Evolutionary conservation across 2,113 vertebrate species (phyloP).

Genomic region (Ophiodon elongatus): DNA sequence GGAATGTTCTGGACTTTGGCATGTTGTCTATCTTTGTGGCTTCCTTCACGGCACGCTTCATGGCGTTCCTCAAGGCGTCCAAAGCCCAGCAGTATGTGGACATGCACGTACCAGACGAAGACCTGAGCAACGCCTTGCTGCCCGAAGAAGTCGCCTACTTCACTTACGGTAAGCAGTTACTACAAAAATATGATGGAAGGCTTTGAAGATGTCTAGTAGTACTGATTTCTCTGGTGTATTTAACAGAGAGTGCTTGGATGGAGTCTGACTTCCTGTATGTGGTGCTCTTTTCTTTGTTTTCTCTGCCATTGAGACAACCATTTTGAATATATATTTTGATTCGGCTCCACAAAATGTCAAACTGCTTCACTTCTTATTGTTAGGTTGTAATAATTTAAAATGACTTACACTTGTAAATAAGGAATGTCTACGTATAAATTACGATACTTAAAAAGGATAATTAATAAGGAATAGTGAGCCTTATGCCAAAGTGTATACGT

Average conservation of each 20-base stretch:
- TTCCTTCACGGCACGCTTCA: conserved; percentile 95
- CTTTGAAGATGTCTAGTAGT: background rate
- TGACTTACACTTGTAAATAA: too few species aligned
- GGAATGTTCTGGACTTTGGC: conserved; percentile 97
- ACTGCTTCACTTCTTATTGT: background rate
- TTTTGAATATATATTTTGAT: background rate
- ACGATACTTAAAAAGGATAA: too few species aligned
- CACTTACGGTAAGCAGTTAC: conserved; percentile 89
- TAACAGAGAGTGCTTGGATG: background rate
- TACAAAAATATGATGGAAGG: background rate
- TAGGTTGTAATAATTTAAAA: too few species aligned
- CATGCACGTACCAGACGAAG: conserved; percentile 88
- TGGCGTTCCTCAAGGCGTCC: conserved; percentile 96
- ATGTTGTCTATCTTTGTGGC: conserved; percentile 98
- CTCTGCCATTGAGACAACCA: background rate
- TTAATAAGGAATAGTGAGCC: too few species aligned
- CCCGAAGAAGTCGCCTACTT: conserved; percentile 96
- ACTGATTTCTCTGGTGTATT: background rate
- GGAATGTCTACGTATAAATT: too few species aligned
- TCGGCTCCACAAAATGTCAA: background rate
- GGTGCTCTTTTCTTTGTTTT: background rate
- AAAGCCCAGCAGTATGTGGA: conserved; percentile 97
- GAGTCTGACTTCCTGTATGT: background rate
- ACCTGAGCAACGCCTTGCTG: conserved; percentile 91
- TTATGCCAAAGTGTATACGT: too few species aligned